Base-by-base conservation (phyloP, 1,140 invertebrate genomes). In the Wiebesia pumilae region DNA sequence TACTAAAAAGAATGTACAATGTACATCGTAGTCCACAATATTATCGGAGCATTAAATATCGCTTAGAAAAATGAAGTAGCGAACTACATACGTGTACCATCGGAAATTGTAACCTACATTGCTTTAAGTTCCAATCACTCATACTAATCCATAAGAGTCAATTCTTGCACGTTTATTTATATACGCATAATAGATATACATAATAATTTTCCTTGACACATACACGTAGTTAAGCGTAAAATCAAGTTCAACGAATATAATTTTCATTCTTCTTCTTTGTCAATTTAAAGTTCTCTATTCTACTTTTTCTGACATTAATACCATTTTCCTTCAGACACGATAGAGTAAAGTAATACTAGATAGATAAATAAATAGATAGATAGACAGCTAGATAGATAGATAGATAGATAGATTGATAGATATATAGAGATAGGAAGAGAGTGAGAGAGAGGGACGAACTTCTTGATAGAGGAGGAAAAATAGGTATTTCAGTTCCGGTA, bases 401-500 rank as follows among this genome's bases (percentile, higher is more conserved):
- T 47, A 79, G 12, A 43, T 40, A 62, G 7, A 33, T 24, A 19
- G 12, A n/a, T n/a, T n/a, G n/a, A n/a, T n/a, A n/a, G n/a, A n/a
- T n/a, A 35, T 27, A 47, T 0, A 67, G 35, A 69, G 4, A 82
- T 2, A 51, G 65, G 33, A 0, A 58, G 69, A 73, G 67, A 51
- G 67, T 51, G 67, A 65, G 58, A 58, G 43, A 54, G 82, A 75
- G n/a, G 24, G 51, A 62, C 10, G 7, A 67, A n/a, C n/a, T 30
- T 67, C 2, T 7, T 62, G 75, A 54, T 38, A 24, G 69, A 12
- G n/a, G 54, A 65, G 83, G 89, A 81, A 79, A 75, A 38, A 86
- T 87, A 90, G 90, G 89, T 86, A 91, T 90, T 90, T 92, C 88
- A 90, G 91, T 93, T 93, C 91, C 92, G 91, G 92, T 93, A 89